Conservation (phyloP, 2,113 vertebrate species). For the Nesogale talazaci region DNA sequence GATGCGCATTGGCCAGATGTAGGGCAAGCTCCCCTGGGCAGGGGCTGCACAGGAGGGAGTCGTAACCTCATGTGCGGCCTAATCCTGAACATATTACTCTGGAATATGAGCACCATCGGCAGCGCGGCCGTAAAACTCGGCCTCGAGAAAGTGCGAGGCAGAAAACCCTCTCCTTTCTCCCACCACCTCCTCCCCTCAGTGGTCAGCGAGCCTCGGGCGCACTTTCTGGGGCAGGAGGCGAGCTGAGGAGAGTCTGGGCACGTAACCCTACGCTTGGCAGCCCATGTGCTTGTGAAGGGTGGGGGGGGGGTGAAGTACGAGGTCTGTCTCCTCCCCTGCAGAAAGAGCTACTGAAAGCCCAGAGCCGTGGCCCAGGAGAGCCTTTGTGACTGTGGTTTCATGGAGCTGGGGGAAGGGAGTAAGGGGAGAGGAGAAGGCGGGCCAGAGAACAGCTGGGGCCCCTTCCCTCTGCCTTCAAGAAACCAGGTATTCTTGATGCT, state of each 20-base stretch:
- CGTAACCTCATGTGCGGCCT: slow-evolving; percentile 73
- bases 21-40: slow-evolving; percentile 75
- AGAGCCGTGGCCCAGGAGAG: not conserved
- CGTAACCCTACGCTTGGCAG: not conserved
- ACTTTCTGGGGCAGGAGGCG: slow-evolving; percentile 2
- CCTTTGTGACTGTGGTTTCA: slow-evolving; percentile 14
- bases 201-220: slow-evolving; percentile 39
- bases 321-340: not conserved
- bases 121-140: slow-evolving; percentile 50
- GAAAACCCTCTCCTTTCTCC: not conserved
- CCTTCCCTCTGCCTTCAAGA: slow-evolving; percentile 35
- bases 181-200: not conserved
- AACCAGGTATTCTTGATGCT: slow-evolving; percentile 49
- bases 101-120: slow-evolving; percentile 66
- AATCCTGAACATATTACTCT: slow-evolving; percentile 79
- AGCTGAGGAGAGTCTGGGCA: not conserved
- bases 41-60: slow-evolving; percentile 74
- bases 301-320: not conserved
- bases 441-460: slow-evolving; percentile 49
- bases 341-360: slow-evolving; percentile 48
- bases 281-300: not conserved
- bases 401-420: not conserved
- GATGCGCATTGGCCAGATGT: slow-evolving; percentile 74
- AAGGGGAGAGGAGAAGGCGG: slow-evolving; percentile 30
- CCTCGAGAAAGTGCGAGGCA: slow-evolving; percentile 57